Base-by-base conservation (phyloP, 2,113 vertebrate species). In the Entomyzon cyanotis region DNA sequence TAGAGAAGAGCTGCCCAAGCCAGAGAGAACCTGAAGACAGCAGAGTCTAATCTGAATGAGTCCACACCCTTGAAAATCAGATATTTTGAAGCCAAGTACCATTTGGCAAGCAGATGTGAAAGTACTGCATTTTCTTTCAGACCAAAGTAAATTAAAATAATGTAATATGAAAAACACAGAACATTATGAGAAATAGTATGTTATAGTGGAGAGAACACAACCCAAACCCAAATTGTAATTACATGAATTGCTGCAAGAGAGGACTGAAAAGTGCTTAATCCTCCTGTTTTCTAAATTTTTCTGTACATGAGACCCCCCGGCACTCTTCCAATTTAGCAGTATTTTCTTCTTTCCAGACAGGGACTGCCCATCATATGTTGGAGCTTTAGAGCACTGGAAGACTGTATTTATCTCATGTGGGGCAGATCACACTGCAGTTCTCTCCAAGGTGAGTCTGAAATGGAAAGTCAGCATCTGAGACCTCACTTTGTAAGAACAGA, bases 391-490 rank as follows among this genome's bases (percentile, higher is more conserved):
- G 59, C 93, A 95, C 59, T 95, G 96, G 95, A 96, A 95, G 64
- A 77, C 93, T 42, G 77, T 91, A 2, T 98, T 97, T 87, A 83
- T 98, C 37, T 84, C 97, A 7, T 98, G 98, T 86, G 98, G 98
- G 31, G 93, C 93, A 53, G 96, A 97, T 81, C 98, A 98, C 16
- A 97, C 96, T 60, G 98, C 97, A 30, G 87, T 94, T 67, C 97
- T 98, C 59, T 98, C 96, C 50, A 97, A 98, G 97, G 98, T 98
- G 89, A 91, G 79, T 65, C 58, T 83, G 37, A 93, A 88, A 35
- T 22, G 49, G 71, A 75, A 89, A 70, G 39, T 55, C 55, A 77
- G 62, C 63, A 39, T 60, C 63, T 56, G 75, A 76, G 63, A 37
- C n/a, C 22, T 90, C 31, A 39, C 31, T 8, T 37, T 65, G 17